phyloP scores from a whole-genome alignment of 2,113 vertebrate genomes.

The Australoheros scitulus region DNA sequence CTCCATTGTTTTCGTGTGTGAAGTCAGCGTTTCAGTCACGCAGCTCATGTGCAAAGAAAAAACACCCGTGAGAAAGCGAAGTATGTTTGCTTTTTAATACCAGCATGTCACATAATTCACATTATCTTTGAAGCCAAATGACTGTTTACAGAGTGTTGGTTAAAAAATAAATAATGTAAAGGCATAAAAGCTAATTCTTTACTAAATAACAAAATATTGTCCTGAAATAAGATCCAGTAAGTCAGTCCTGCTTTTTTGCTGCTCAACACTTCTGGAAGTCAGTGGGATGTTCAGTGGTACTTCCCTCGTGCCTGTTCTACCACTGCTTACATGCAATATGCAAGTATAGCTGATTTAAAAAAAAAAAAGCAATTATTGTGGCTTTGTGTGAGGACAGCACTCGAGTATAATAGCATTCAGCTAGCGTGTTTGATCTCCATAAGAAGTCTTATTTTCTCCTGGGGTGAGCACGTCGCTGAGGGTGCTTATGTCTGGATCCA shows the following conservation, averaged over 20 bases:
- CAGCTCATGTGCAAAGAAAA: neutral
- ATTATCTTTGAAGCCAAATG: slow-evolving; percentile 6
- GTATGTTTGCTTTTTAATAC: slow-evolving; percentile 49
- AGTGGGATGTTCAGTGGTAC: neutral
- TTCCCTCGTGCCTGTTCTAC: neutral
- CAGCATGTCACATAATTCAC: slow-evolving; percentile 12
- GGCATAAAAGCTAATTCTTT: slow-evolving; percentile 12
- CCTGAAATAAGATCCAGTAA: neutral
- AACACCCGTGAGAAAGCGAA: neutral
- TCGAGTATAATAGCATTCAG: slow-evolving; percentile 9
- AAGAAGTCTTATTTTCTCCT: slow-evolving; percentile 64
- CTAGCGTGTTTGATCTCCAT: neutral
- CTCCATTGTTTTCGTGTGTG: neutral
- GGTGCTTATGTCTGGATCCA: slow-evolving; percentile 59
- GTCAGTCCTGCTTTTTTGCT: neutral
- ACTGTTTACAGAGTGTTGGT: neutral
- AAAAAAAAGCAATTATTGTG: neutral
- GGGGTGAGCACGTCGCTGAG: slow-evolving; percentile 60
- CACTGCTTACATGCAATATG: neutral
- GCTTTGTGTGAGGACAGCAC: slow-evolving; percentile 2
- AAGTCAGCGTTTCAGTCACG: neutral
- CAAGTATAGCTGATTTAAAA: neutral
- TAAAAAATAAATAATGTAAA: slow-evolving; percentile 32
- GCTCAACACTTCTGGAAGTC: neutral
- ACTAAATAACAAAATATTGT: neutral